Evolutionary conservation across 2,797 vertebrate species (phyloP).

Genomic region (Bryconaethiops microstoma): DNA sequence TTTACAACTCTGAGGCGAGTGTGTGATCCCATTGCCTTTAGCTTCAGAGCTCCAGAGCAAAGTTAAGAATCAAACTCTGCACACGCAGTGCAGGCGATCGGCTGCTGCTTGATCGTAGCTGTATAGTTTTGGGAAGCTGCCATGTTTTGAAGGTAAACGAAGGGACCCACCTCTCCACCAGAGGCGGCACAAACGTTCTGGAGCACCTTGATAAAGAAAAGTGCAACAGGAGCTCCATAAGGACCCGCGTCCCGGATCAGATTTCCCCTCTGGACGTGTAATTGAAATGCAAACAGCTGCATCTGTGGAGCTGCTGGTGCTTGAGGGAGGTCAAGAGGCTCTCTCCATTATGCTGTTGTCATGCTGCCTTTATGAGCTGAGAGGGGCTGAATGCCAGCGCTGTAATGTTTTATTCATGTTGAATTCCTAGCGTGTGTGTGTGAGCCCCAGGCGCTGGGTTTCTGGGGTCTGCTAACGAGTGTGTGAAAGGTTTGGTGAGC

Average conservation of each 20-base stretch:
- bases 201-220: conserved; percentile 41
- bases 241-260: conserved; percentile 30
- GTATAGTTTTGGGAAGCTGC: not conserved
- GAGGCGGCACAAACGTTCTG: conserved; percentile 1
- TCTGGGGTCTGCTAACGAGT: conserved; percentile 57
- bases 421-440: conserved; percentile 72
- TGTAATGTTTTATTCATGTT: conserved; percentile 82
- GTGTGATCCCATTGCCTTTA: too few relatives aligned
- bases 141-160: not conserved
- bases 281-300: conserved; percentile 81
- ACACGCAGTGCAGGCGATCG: too few relatives aligned
- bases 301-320: conserved; percentile 70
- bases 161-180: not conserved
- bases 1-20: too few relatives aligned
- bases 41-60: too few relatives aligned
- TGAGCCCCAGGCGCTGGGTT: conserved; percentile 60
- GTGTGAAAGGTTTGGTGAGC: conserved; percentile 52
- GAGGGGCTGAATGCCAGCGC: conserved; percentile 70
- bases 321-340: conserved; percentile 79
- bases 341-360: conserved; percentile 81
- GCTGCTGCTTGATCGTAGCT: not conserved
- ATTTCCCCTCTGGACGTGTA: conserved; percentile 60
- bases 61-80: too few relatives aligned
- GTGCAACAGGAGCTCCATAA: conserved; percentile 30
- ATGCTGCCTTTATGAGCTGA: conserved; percentile 76